phyloP scores from a whole-genome alignment of 1,140 invertebrate genomes.

The Dufourea novaeangliae region DNA sequence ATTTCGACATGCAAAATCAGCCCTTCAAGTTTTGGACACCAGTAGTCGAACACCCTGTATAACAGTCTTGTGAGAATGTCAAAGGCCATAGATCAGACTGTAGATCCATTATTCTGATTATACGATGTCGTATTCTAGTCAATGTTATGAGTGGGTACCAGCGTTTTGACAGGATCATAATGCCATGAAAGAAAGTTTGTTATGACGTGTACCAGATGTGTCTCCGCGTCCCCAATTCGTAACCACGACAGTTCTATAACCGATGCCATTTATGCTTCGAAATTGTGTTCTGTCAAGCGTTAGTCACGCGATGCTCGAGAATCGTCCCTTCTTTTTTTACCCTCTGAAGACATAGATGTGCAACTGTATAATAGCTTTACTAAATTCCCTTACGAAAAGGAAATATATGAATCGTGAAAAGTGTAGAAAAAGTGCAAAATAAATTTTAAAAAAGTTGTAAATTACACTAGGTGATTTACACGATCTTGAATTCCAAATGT shows the following conservation, averaged over 20 bases:
- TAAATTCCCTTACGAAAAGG: not conserved
- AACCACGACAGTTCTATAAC: slow-evolving; percentile 2
- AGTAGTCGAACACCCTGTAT: too few relatives aligned
- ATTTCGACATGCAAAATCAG: too few relatives aligned
- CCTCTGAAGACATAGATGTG: not conserved
- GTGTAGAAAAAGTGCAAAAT: not conserved
- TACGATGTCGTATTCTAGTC: too few relatives aligned
- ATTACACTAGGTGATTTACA: too few relatives aligned
- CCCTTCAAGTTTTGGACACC: too few relatives aligned
- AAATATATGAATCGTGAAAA: not conserved
- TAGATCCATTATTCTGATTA: not conserved
- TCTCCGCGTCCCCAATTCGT: slow-evolving; percentile 9
- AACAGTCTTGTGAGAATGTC: too few relatives aligned
- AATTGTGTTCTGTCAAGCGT: not conserved
- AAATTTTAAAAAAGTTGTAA: not conserved
- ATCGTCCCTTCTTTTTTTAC: slow-evolving; percentile 35
- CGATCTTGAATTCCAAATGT: too few relatives aligned
- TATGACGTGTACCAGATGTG: not conserved
- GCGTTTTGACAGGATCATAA: not conserved
- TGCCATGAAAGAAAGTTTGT: not conserved
- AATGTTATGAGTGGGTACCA: not conserved
- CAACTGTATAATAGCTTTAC: not conserved
- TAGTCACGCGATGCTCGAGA: slow-evolving; percentile 18
- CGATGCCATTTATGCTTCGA: slow-evolving; percentile 18
- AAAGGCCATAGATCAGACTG: too few relatives aligned